Conservation (phyloP, 2,888 invertebrate genomes). For the Agrotis exclamationis region DNA sequence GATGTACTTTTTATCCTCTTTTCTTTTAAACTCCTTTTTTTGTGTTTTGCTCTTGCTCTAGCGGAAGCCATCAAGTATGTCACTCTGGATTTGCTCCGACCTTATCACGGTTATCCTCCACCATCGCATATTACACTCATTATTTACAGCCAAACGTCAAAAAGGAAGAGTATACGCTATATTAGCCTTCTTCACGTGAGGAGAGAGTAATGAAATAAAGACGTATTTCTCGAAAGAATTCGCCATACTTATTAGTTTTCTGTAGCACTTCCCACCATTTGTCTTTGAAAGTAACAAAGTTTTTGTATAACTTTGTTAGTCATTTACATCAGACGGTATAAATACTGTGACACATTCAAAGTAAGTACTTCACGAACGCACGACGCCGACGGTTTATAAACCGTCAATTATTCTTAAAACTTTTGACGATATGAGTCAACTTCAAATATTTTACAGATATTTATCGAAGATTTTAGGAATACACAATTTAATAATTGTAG, state of each 20-base stretch:
- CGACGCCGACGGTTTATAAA: neutral
- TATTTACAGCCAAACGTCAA: slow-evolving; percentile 53
- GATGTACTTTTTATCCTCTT: neutral
- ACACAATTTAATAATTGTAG: neutral
- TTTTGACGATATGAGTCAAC: slow-evolving; percentile 4
- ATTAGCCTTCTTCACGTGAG: slow-evolving; percentile 32
- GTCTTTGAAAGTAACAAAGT: slow-evolving; percentile 22
- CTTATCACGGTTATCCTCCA: slow-evolving; percentile 51
- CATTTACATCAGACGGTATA: slow-evolving; percentile 28
- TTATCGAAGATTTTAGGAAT: neutral
- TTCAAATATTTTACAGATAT: neutral
- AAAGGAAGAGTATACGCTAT: slow-evolving; percentile 32
- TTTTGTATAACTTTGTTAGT: slow-evolving; percentile 8
- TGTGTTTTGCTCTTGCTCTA: slow-evolving; percentile 22
- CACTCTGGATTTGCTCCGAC: slow-evolving; percentile 53
- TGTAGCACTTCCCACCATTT: slow-evolving; percentile 21
- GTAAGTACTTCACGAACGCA: neutral
- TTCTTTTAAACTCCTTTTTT: slow-evolving; percentile 21
- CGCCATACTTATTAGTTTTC: slow-evolving; percentile 17
- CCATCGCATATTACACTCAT: slow-evolving; percentile 54
- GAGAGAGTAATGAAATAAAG: slow-evolving; percentile 31
- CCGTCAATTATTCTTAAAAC: slow-evolving; percentile 6
- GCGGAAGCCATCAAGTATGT: slow-evolving; percentile 41
- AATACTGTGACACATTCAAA: too few relatives aligned
- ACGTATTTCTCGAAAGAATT: slow-evolving; percentile 18